Percentiles rank a stretch among this genome's conserved stretches.
Conservation (phyloP, 2,888 invertebrate genomes). For the Anarsia innoxiella region DNA sequence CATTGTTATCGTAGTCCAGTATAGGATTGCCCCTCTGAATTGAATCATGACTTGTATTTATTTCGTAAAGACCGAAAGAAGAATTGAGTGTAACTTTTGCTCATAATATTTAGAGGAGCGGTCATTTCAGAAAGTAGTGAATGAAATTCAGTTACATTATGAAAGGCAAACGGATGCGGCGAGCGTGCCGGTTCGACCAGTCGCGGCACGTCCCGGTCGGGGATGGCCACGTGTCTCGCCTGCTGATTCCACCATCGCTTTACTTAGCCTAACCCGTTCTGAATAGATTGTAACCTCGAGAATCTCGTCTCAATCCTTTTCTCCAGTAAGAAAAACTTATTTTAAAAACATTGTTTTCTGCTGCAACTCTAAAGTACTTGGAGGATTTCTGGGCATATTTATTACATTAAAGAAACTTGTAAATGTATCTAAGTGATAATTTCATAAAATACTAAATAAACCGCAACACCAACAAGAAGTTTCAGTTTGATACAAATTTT, state of each 20-base stretch:
- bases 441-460: no score
- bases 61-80: neutral
- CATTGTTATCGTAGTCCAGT: neutral
- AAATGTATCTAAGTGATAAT: no score
- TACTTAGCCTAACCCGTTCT: constrained; percentile 10
- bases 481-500: constrained; percentile 15
- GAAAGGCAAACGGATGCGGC: constrained; percentile 6
- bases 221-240: constrained; percentile 8
- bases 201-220: constrained; percentile 5
- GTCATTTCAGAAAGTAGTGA: neutral
- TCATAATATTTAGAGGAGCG: no score
- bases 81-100: neutral
- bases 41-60: no score
- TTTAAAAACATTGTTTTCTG: no score
- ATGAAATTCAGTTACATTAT: constrained; percentile 9
- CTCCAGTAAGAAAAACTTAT: constrained; percentile 4
- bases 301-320: constrained; percentile 10
- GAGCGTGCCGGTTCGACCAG: constrained; percentile 1
- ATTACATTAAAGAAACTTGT: no score
- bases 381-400: no score
- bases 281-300: constrained; percentile 9
- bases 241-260: constrained; percentile 11
- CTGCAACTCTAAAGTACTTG: no score
- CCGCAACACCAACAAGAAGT: constrained; percentile 15
- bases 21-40: neutral